Evolutionary conservation across 2,888 invertebrate genomes (phyloP).

Genomic region (Odontocerum albicorne): DNA sequence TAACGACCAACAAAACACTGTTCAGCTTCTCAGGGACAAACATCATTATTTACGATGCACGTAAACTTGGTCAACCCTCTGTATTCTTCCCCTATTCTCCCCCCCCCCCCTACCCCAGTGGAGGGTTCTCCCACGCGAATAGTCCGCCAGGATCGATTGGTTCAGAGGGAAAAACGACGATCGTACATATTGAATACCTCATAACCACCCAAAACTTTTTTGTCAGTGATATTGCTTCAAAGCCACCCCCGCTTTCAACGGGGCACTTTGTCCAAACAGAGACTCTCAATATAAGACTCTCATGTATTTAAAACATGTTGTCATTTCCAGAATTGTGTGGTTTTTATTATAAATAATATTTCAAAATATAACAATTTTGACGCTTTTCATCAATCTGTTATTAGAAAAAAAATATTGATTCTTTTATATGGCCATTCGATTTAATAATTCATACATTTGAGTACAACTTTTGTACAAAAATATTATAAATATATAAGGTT

Average conservation of each 20-base stretch:
- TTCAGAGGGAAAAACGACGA: conserved; percentile 15
- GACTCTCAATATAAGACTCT: too few relatives aligned
- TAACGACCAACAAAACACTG: too few relatives aligned
- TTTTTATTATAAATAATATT: too few relatives aligned
- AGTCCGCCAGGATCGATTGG: conserved; percentile 14
- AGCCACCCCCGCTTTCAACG: conserved; percentile 23
- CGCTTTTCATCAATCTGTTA: too few relatives aligned
- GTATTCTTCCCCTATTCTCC: neutral
- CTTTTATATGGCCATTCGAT: too few relatives aligned
- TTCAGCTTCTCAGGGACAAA: conserved; percentile 16
- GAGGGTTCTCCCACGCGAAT: neutral
- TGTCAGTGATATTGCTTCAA: conserved; percentile 32
- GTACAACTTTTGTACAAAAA: too few relatives aligned
- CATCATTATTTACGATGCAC: conserved; percentile 19
- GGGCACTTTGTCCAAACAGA: neutral
- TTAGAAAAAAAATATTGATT: too few relatives aligned
- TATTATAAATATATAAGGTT: too few relatives aligned
- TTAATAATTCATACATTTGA: too few relatives aligned
- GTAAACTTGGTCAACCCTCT: neutral
- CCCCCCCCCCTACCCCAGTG: neutral
- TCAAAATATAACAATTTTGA: too few relatives aligned
- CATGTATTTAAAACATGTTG: neutral
- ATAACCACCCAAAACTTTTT: conserved; percentile 30
- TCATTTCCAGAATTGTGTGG: neutral
- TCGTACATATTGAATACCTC: conserved; percentile 33